These are phyloP conservation scores for Mycetomoellerius zeteki DNA, from an alignment of 1,140 invertebrate genomes.

Conservation along the genomic window DNA sequence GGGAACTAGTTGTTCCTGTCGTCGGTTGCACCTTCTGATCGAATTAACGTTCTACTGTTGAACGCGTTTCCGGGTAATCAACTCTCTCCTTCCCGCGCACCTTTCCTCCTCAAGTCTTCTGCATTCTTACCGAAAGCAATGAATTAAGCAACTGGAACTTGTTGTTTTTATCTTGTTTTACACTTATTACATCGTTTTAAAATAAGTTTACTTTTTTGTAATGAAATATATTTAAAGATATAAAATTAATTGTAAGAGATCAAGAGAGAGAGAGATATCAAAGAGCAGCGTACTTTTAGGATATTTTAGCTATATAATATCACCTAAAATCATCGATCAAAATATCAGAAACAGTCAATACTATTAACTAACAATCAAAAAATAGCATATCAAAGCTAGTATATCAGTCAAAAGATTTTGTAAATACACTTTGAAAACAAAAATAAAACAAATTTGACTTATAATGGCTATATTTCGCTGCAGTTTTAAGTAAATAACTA, in stretches of 20 bases:
- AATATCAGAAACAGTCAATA: too few relatives aligned
- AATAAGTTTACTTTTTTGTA: slow-evolving; percentile 6
- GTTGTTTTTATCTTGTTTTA: neutral
- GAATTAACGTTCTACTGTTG: slow-evolving; percentile 49
- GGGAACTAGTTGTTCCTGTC: slow-evolving; percentile 32
- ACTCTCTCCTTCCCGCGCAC: slow-evolving; percentile 1
- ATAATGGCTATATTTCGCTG: too few relatives aligned
- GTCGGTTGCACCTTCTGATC: slow-evolving; percentile 31
- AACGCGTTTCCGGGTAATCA: slow-evolving; percentile 36
- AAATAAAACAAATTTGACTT: too few relatives aligned
- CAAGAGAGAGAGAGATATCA: neutral
- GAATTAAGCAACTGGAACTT: slow-evolving; percentile 16
- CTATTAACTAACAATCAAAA: too few relatives aligned
- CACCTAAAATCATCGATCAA: too few relatives aligned
- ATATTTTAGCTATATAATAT: too few relatives aligned
- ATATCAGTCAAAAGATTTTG: too few relatives aligned
- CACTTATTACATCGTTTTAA: neutral
- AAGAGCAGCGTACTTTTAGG: neutral
- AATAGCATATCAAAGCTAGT: too few relatives aligned
- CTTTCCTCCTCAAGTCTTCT: neutral
- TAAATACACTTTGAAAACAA: too few relatives aligned
- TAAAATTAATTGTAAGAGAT: neutral
- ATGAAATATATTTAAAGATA: neutral
- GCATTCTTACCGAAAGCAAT: neutral
- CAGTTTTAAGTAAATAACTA: too few relatives aligned